Percentiles rank a stretch among this genome's conserved stretches.
These are phyloP conservation scores for Diaperis boleti DNA, from an alignment of 2,888 invertebrate genomes.

Conservation along the genomic window DNA sequence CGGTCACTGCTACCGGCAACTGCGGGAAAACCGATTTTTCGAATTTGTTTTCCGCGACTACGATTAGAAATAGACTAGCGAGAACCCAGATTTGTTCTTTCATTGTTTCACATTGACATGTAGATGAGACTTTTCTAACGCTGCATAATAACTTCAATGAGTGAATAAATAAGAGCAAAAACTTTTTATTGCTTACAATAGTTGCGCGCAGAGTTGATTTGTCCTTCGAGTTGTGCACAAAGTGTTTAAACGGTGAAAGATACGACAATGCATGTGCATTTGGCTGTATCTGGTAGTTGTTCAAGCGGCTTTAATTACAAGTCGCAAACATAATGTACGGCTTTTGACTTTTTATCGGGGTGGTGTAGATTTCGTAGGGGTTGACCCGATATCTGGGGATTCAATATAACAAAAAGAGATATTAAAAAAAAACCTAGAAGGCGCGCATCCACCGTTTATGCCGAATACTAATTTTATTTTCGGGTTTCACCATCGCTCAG, in stretches of 20 bases:
- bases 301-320: too few relatives aligned
- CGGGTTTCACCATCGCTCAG: too few relatives aligned
- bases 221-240: background rate
- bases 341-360: too few relatives aligned
- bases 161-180: slow-evolving; percentile 4
- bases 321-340: too few relatives aligned
- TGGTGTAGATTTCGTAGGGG: too few relatives aligned
- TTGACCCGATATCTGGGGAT: too few relatives aligned
- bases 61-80: background rate
- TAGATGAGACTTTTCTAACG: background rate
- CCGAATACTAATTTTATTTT: too few relatives aligned
- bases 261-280: too few relatives aligned
- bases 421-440: too few relatives aligned
- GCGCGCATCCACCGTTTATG: too few relatives aligned
- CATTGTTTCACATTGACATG: background rate
- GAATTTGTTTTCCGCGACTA: background rate
- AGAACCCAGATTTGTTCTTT: background rate
- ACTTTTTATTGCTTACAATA: slow-evolving; percentile 1
- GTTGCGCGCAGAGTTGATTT: background rate
- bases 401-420: too few relatives aligned
- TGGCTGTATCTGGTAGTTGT: too few relatives aligned
- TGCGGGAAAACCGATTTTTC: slow-evolving; percentile 50
- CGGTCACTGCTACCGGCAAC: slow-evolving; percentile 52
- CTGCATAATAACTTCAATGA: background rate
- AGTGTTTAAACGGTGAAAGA: background rate